Percentiles rank a stretch among this genome's conserved stretches.
phyloP scores from a whole-genome alignment of 1,140 invertebrate genomes.

The Drosophila setifemur region DNA sequence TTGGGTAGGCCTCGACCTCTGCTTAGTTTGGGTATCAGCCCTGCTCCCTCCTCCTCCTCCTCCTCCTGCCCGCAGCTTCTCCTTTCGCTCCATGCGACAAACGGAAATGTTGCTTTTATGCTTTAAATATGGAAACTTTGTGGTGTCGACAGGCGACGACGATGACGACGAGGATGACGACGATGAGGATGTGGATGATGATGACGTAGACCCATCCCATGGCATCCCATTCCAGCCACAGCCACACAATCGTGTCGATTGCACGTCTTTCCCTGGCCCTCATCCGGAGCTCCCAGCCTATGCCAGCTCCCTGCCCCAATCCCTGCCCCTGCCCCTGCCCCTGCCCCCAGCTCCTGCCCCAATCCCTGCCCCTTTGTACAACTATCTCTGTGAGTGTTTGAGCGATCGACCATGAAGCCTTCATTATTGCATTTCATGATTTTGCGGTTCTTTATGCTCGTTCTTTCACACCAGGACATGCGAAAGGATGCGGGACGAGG shows the following conservation, averaged over 20 bases:
- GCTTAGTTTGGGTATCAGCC: slow-evolving; percentile 38
- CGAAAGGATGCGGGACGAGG: slow-evolving; percentile 1
- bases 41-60: neutral
- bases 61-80: slow-evolving; percentile 6
- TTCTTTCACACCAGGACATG: slow-evolving; percentile 41
- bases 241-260: slow-evolving; percentile 54
- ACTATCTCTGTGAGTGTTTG: slow-evolving; percentile 46
- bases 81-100: slow-evolving; percentile 67
- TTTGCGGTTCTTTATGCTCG: slow-evolving; percentile 78
- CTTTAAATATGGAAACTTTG: slow-evolving; percentile 81
- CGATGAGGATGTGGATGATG: no score
- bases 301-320: neutral
- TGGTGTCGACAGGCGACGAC: slow-evolving; percentile 63
- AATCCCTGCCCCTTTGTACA: slow-evolving; percentile 6
- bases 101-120: slow-evolving; percentile 81
- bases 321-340: slow-evolving; percentile 3
- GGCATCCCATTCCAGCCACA: slow-evolving; percentile 5
- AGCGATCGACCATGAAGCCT: slow-evolving; percentile 80
- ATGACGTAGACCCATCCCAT: no score
- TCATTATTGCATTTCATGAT: slow-evolving; percentile 81
- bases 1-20: slow-evolving; percentile 64
- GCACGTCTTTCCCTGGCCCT: slow-evolving; percentile 51
- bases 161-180: no score
- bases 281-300: slow-evolving; percentile 21
- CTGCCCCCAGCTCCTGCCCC: neutral